These are phyloP conservation scores for Nycteola revayana DNA, from an alignment of 2,888 invertebrate genomes.

Conservation along the genomic window DNA sequence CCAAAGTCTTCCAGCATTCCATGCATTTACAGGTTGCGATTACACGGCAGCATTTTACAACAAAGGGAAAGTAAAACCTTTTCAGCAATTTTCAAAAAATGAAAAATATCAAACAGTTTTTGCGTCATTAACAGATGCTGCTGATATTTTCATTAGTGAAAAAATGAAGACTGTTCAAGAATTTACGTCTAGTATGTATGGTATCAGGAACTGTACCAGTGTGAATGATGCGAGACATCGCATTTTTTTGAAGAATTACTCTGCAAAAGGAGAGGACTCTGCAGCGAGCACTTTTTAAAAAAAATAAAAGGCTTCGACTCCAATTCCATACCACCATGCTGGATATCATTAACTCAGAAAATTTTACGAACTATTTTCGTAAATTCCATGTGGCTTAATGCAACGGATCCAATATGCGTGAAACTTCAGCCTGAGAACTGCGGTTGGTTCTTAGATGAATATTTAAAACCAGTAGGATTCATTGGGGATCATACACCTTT, in stretches of 20 bases:
- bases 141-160: slow-evolving; percentile 28
- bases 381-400: slow-evolving; percentile 38
- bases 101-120: slow-evolving; percentile 35
- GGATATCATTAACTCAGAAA: slow-evolving; percentile 24
- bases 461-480: slow-evolving; percentile 35
- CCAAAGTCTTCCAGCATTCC: slow-evolving; percentile 18
- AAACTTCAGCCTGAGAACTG: slow-evolving; percentile 23
- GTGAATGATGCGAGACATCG: slow-evolving; percentile 39
- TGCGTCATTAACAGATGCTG: slow-evolving; percentile 36
- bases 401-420: slow-evolving; percentile 27
- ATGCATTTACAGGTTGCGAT: slow-evolving; percentile 22
- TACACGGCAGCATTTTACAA: slow-evolving; percentile 27
- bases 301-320: slow-evolving; percentile 18
- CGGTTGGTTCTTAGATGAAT: slow-evolving; percentile 21
- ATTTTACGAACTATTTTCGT: slow-evolving; percentile 32
- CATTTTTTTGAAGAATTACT: slow-evolving; percentile 37
- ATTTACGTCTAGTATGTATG: not conserved
- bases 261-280: slow-evolving; percentile 33
- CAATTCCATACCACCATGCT: slow-evolving; percentile 16
- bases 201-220: slow-evolving; percentile 22
- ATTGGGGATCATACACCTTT: slow-evolving; percentile 32
- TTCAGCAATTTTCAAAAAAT: slow-evolving; percentile 34
- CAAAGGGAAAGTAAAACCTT: slow-evolving; percentile 27
- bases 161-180: slow-evolving; percentile 38
- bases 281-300: slow-evolving; percentile 35